Percentiles rank a stretch among this genome's conserved stretches.
Evolutionary conservation across 37 sponge, comb jelly and placozoan species (phyloP).

Genomic region (Lycopodina hypogea): DNA sequence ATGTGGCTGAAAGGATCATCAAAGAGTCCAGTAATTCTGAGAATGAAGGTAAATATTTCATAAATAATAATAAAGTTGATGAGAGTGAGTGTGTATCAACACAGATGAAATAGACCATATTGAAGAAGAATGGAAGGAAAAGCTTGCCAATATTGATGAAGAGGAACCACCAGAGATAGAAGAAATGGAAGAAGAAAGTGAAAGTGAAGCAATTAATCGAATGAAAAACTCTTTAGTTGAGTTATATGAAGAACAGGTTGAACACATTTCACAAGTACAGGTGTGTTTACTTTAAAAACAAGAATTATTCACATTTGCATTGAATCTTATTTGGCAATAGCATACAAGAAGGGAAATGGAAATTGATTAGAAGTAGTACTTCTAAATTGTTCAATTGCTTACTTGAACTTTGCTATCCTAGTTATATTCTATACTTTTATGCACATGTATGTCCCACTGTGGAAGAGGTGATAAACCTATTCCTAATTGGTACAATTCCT

Average conservation of each 20-base stretch:
- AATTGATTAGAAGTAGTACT: too few relatives aligned
- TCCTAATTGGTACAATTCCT: too few relatives aligned
- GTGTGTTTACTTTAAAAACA: constrained; percentile 15
- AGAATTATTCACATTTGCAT: too few relatives aligned
- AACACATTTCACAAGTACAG: constrained; percentile 17
- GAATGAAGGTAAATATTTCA: constrained; percentile 32
- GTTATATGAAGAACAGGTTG: constrained; percentile 76
- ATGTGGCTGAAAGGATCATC: constrained; percentile 26
- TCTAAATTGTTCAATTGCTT: too few relatives aligned
- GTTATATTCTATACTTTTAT: too few relatives aligned
- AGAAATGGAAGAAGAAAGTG: constrained; percentile 76
- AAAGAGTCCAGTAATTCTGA: constrained; percentile 53
- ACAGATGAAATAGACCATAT: constrained; percentile 51
- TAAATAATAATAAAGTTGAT: not conserved
- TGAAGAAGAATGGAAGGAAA: constrained; percentile 56
- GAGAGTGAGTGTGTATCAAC: constrained; percentile 39
- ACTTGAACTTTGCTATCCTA: too few relatives aligned
- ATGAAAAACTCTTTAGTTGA: constrained; percentile 64
- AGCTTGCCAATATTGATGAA: constrained; percentile 77
- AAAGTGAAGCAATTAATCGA: constrained; percentile 76
- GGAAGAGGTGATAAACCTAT: too few relatives aligned
- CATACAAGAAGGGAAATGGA: too few relatives aligned
- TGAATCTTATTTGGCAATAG: too few relatives aligned
- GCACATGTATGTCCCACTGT: too few relatives aligned
- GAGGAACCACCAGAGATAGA: constrained; percentile 85